These are phyloP conservation scores for Elmis aenea DNA, from an alignment of 2,888 invertebrate genomes.

Conservation along the genomic window DNA sequence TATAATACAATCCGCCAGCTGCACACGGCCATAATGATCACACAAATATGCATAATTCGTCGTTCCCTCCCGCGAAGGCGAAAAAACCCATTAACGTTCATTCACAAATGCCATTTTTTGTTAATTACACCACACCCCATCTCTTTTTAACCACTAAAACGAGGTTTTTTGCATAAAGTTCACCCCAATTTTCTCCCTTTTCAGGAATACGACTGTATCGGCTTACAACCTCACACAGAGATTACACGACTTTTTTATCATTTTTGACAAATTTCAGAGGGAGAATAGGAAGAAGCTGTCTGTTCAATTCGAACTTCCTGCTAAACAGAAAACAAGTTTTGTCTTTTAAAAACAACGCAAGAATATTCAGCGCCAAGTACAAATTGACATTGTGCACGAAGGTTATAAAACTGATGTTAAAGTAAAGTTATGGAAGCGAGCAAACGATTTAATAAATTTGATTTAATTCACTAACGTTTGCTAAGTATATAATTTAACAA, in stretches of 20 bases:
- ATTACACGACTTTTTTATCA: constrained; percentile 9
- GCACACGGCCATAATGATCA: no score
- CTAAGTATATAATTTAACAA: no score
- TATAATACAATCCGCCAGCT: no score
- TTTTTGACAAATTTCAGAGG: constrained; percentile 11
- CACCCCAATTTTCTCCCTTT: constrained; percentile 11
- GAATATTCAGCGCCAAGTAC: no score
- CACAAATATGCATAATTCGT: background rate
- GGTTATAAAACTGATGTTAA: no score
- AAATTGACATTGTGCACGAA: no score
- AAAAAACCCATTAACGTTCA: constrained; percentile 14
- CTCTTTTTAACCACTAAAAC: constrained; percentile 11
- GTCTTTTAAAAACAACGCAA: no score
- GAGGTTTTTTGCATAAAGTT: constrained; percentile 13
- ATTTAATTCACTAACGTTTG: no score
- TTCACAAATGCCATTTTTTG: constrained; percentile 15
- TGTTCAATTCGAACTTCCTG: constrained; percentile 14
- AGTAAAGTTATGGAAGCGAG: no score
- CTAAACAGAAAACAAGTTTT: no score
- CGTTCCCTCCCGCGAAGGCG: background rate
- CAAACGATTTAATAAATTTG: no score
- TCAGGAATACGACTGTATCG: constrained; percentile 11
- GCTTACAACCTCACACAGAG: constrained; percentile 17
- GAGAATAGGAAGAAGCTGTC: constrained; percentile 14
- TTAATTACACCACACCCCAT: constrained; percentile 10